A percentile compares a stretch with the other conserved stretches of the same genome.
These are phyloP conservation scores for Linnaemya tessellans DNA, from an alignment of 2,888 invertebrate species.

Conservation along the genomic window DNA sequence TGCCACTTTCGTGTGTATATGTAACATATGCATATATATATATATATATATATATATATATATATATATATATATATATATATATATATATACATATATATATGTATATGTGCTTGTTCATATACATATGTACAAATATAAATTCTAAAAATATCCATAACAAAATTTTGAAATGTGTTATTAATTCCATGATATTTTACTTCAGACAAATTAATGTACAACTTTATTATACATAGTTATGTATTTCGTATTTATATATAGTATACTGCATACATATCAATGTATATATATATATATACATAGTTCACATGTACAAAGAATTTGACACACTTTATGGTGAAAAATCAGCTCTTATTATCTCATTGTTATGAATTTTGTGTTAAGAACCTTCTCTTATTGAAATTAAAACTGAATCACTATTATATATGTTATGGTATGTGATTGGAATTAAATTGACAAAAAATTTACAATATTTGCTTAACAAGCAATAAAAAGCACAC, in stretches of 20 bases:
- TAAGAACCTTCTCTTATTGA: slow-evolving; percentile 47
- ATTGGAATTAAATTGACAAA: slow-evolving; percentile 67
- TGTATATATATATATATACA: no score
- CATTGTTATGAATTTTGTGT: slow-evolving; percentile 39
- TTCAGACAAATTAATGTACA: background rate
- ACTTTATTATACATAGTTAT: no score
- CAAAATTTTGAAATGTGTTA: slow-evolving; percentile 5
- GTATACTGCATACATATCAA: no score
- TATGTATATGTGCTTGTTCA: background rate
- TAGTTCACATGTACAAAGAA: slow-evolving; percentile 34
- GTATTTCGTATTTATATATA: no score
- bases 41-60: background rate
- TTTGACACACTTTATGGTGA: slow-evolving; percentile 59
- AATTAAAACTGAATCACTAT: slow-evolving; percentile 62
- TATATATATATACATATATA: background rate
- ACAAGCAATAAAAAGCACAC: slow-evolving; percentile 45
- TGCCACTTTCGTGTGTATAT: slow-evolving; percentile 2
- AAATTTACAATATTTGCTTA: slow-evolving; percentile 55
- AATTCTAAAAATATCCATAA: slow-evolving; percentile 56
- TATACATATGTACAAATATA: background rate
- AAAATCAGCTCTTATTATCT: slow-evolving; percentile 35
- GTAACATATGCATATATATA: background rate
- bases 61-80: background rate
- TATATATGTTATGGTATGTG: slow-evolving; percentile 59
- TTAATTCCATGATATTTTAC: slow-evolving; percentile 47